These are phyloP conservation scores for Diadromus collaris DNA, from an alignment of 2,888 invertebrate genomes.

Conservation along the genomic window DNA sequence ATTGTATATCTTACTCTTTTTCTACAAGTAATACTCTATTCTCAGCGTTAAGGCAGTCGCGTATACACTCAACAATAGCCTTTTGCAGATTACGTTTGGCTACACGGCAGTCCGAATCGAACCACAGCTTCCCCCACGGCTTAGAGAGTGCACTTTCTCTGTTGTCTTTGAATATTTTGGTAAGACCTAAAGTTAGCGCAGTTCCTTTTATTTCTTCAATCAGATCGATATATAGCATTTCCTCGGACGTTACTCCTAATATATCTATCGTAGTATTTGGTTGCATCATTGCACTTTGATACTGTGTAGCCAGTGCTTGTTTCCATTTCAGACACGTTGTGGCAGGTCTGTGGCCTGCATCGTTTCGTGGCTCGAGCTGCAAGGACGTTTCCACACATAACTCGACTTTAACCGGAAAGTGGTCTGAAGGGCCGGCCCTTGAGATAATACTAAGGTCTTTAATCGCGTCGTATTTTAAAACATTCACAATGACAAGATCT, in stretches of 20 bases:
- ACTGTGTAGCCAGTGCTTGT: background rate
- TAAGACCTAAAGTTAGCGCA: background rate
- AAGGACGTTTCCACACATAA: background rate
- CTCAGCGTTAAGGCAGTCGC: background rate
- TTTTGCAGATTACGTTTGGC: background rate
- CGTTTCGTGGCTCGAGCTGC: background rate
- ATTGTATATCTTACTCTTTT: slow-evolving; percentile 5
- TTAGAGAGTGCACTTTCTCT: background rate
- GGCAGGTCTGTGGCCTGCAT: background rate
- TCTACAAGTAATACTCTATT: background rate
- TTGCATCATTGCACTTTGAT: slow-evolving; percentile 2
- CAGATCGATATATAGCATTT: background rate
- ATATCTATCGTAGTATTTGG: background rate
- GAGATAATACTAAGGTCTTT: background rate
- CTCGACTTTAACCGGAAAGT: slow-evolving; percentile 11
- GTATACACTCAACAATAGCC: background rate
- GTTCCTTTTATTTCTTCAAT: background rate
- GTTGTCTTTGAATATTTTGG: background rate
- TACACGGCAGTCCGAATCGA: slow-evolving; percentile 16
- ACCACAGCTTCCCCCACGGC: slow-evolving; percentile 9
- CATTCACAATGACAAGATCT: slow-evolving; percentile 25
- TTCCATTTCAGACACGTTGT: background rate
- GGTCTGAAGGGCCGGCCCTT: slow-evolving; percentile 24
- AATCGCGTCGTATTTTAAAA: background rate
- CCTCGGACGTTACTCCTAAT: background rate